Percentiles rank a stretch among this genome's conserved stretches.
Evolutionary conservation across 2,113 vertebrate genomes (phyloP).

Genomic region (Montifringilla adamsi): DNA sequence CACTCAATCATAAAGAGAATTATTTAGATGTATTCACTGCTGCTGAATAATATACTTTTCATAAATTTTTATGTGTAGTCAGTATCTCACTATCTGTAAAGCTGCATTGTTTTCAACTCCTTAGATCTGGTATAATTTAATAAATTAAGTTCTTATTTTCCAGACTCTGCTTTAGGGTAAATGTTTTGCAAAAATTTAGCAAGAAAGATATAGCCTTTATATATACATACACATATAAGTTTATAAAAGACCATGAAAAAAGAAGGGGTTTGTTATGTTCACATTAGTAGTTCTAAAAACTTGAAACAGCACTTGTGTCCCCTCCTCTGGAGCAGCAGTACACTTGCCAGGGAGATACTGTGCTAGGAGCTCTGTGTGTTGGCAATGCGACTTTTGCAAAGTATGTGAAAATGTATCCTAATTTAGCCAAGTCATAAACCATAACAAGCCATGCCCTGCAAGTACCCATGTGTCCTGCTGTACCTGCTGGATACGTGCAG

Average conservation of each 20-base stretch:
- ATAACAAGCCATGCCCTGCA: neutral
- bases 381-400: neutral
- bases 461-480: neutral
- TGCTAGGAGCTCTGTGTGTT: neutral
- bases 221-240: neutral
- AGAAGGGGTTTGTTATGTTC: neutral
- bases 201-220: neutral
- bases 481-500: neutral
- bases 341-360: neutral
- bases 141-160: neutral
- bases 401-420: neutral
- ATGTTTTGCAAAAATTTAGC: neutral
- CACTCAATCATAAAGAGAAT: neutral
- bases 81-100: neutral
- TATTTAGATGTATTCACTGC: neutral
- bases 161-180: neutral
- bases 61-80: neutral
- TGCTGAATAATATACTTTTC: neutral
- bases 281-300: neutral
- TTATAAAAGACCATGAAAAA: neutral
- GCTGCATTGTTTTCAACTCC: neutral
- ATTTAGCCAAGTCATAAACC: neutral
- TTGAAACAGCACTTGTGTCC: neutral
- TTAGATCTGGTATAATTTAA: neutral
- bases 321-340: neutral